Base-by-base conservation (phyloP, 2,113 vertebrate genomes). In the Oenanthe oenanthe region DNA sequence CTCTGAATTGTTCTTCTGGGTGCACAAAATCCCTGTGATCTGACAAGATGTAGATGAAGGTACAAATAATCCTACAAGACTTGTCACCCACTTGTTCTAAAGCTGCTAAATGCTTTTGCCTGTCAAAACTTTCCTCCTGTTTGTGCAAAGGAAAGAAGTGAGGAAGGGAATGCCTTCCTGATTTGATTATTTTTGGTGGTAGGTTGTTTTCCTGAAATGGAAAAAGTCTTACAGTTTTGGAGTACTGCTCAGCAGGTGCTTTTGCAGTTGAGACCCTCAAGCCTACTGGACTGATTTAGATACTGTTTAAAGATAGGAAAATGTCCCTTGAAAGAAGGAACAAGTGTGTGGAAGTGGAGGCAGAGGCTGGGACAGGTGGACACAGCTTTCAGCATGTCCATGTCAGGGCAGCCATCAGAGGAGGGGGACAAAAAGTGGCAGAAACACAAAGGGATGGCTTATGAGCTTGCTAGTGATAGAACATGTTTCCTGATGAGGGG, bases 311-410 rank as follows among this genome's bases (percentile, higher is more conserved):
- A 15, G 7, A 22, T 24, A 43, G 6, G 18, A 67, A 92, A 75
- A 82, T 29, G 8, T 36, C 36, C 11, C 47, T 63, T 70, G 29
- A 54, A 85, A 54, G n/a, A 19, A 40, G 32, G 36, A 73, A 24
- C 1, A 4, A 36, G 17, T 26, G 9, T 0, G 0, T 65, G 54
- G 75, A 75, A 60, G 17, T 4, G 1, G 29, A 74, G 29, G 58
- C 32, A 68, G 42, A 86, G n/a, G 6, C 13, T 73, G 38, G 47
- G n/a, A 38, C 11, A 60, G 29, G 9, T 24, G 18, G 40, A 34
- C 10, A 0, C 73, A 6, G 26, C 42, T 71, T 75, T 38, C 21
- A 85, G 19, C 40, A 4, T 10, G 18, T 77, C 78, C 22, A 3
- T 57, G 10, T 65, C 70, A 53, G 73, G 24, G 10, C 54, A 42